Conservation (phyloP, 2,797 vertebrate genomes). For the Psittacula echo region DNA sequence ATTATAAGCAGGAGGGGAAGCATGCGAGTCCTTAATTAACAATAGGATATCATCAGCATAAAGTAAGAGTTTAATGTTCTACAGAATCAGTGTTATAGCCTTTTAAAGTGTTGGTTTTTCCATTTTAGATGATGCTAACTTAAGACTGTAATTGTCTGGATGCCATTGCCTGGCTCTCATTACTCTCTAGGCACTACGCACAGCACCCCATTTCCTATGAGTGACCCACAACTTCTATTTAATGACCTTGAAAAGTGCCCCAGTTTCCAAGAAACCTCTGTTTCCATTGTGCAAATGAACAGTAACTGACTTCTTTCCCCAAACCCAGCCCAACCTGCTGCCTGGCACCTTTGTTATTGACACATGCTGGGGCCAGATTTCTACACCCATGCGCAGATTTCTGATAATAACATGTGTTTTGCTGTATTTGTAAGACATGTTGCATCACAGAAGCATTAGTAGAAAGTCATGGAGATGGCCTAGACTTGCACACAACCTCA, state of each 20-base stretch:
- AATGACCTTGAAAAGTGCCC: not conserved
- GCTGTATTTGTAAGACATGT: not conserved
- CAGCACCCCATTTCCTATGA: not conserved
- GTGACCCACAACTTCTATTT: not conserved
- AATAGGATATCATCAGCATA: slow-evolving; percentile 72
- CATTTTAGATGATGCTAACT: not conserved
- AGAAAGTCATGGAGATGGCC: not conserved
- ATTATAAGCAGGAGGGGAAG: slow-evolving; percentile 66
- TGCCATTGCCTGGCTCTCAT: not conserved
- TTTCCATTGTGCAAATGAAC: not conserved
- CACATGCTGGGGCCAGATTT: not conserved
- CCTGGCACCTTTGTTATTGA: not conserved
- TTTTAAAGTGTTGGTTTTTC: slow-evolving; percentile 49
- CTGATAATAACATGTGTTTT: not conserved
- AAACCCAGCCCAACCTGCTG: not conserved
- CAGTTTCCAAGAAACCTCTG: rapidly evolving
- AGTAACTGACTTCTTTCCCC: not conserved
- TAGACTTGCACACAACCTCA: not conserved
- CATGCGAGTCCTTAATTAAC: slow-evolving; percentile 73
- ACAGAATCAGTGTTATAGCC: slow-evolving; percentile 44
- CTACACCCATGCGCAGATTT: not conserved
- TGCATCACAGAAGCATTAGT: not conserved
- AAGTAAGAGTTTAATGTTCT: slow-evolving; percentile 74
- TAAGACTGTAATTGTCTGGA: slow-evolving; percentile 28
- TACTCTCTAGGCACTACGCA: not conserved